Evolutionary conservation across 2,113 vertebrate genomes (phyloP).

Genomic region (Alethe diademata): DNA sequence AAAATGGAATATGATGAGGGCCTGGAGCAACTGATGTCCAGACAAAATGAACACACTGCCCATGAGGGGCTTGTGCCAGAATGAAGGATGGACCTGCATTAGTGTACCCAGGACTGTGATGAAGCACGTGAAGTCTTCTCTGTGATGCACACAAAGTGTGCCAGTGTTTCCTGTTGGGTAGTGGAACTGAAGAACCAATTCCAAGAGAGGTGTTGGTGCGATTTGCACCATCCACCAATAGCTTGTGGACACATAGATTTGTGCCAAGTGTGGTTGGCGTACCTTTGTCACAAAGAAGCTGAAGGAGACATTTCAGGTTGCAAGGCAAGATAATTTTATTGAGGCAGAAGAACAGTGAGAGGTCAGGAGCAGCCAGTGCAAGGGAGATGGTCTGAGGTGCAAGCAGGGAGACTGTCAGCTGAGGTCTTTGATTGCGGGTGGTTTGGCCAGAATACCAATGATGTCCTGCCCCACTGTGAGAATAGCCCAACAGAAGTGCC

Average conservation of each 20-base stretch:
- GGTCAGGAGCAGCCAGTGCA: rapidly evolving
- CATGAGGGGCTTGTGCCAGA: too few relatives aligned
- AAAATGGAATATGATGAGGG: background rate
- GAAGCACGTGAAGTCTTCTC: rapidly evolving
- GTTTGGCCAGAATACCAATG: background rate
- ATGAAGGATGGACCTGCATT: too few relatives aligned
- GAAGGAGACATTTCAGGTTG: background rate
- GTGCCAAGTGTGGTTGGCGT: too few relatives aligned
- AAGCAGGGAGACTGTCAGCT: rapidly evolving
- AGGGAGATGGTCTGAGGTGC: background rate
- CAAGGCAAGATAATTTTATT: background rate
- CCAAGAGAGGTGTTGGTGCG: too few relatives aligned
- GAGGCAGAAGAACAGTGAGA: rapidly evolving
- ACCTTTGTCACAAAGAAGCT: background rate
- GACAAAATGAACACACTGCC: rapidly evolving
- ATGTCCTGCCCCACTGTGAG: rapidly evolving
- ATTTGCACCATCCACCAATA: background rate
- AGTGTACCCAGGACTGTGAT: rapidly evolving
- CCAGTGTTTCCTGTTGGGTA: background rate
- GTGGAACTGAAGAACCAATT: background rate
- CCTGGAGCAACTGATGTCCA: rapidly evolving
- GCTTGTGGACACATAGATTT: rapidly evolving
- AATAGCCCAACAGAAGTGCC: rapidly evolving
- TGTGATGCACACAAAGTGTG: background rate
- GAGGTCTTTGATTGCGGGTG: rapidly evolving